These are phyloP conservation scores for Sebastes itinus DNA, from an alignment of 2,797 vertebrate species.

Conservation along the genomic window DNA sequence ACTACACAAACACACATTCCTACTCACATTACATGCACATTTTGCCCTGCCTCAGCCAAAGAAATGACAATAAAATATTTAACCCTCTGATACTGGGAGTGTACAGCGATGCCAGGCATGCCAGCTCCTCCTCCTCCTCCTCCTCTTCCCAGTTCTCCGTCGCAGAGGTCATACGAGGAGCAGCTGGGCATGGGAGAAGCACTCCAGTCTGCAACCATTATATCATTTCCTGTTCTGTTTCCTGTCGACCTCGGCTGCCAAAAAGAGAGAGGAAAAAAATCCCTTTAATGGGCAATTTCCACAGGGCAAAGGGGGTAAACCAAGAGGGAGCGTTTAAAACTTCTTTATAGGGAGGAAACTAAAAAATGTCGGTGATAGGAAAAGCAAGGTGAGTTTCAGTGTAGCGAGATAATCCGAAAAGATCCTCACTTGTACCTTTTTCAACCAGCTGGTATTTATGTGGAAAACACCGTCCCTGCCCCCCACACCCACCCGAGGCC, in stretches of 20 bases:
- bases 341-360: slow-evolving; percentile 42
- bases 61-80: background rate
- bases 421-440: slow-evolving; percentile 46
- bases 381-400: background rate
- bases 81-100: slow-evolving; percentile 11
- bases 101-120: slow-evolving; percentile 43
- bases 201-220: slow-evolving; percentile 78
- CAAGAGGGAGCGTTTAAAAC: slow-evolving; percentile 64
- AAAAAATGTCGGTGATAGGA: background rate
- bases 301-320: slow-evolving; percentile 70
- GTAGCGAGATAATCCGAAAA: slow-evolving; percentile 6
- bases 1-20: background rate
- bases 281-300: slow-evolving; percentile 83
- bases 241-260: slow-evolving; percentile 80
- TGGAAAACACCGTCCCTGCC: slow-evolving; percentile 10
- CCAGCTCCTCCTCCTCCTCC: slow-evolving; percentile 34
- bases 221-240: slow-evolving; percentile 88
- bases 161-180: slow-evolving; percentile 77
- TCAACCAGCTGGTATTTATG: slow-evolving; percentile 51
- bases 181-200: slow-evolving; percentile 82
- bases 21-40: background rate
- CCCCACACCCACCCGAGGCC: slow-evolving; percentile 28
- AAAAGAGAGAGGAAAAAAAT: slow-evolving; percentile 62
- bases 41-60: background rate
- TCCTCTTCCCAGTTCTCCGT: slow-evolving; percentile 48